A percentile compares a stretch with the other conserved stretches of the same genome.
These are phyloP conservation scores for Falco berigora DNA, from an alignment of 2,797 vertebrate genomes.

Conservation along the genomic window DNA sequence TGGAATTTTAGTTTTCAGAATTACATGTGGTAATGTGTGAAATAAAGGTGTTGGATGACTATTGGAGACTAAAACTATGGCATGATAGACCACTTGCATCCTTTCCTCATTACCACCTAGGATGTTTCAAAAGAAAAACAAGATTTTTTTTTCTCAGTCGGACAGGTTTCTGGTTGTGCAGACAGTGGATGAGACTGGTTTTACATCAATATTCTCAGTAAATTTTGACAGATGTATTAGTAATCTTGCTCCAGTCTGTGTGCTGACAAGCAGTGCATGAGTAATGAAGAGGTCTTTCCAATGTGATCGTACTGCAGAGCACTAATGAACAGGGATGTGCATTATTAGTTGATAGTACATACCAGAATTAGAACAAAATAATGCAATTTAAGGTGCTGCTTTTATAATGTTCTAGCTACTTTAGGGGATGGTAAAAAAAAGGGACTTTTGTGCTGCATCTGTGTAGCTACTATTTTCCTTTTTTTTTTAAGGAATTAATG, in stretches of 20 bases:
- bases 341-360: conserved; percentile 11
- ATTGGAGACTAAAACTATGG: neutral
- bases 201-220: conserved; percentile 44
- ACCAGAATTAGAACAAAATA: conserved; percentile 13
- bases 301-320: neutral
- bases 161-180: neutral
- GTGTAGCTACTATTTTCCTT: neutral
- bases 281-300: conserved; percentile 56
- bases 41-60: neutral
- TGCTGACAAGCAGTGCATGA: conserved; percentile 57
- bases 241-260: conserved; percentile 41
- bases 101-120: neutral
- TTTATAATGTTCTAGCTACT: neutral
- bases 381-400: neutral
- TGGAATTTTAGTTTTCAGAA: neutral
- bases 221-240: conserved; percentile 52
- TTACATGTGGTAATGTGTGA: neutral
- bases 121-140: neutral
- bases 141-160: neutral
- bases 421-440: neutral
- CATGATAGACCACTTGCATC: neutral
- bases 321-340: conserved; percentile 33
- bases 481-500: neutral
- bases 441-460: neutral
- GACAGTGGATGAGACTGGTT: neutral